Conservation (phyloP, 2,797 vertebrate species). For the Pempheris klunzingeri region DNA sequence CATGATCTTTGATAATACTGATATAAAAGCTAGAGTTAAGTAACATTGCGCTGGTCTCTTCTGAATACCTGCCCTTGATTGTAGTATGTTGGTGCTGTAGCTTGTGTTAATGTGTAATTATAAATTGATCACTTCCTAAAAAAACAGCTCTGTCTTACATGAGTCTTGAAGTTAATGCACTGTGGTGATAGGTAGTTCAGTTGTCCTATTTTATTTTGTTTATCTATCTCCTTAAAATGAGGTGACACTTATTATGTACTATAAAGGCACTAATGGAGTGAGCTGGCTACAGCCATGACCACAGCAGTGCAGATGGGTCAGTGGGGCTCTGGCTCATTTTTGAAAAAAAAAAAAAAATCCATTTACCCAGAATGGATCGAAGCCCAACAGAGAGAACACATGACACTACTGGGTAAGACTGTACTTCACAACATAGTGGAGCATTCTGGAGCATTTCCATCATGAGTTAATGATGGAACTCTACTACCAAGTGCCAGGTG, state of each 20-base stretch:
- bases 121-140: neutral
- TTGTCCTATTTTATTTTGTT: slow-evolving; percentile 10
- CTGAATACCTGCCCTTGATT: neutral
- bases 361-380: neutral
- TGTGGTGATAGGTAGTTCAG: slow-evolving; percentile 49
- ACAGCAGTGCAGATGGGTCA: neutral
- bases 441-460: neutral
- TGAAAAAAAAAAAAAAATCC: neutral
- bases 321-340: neutral
- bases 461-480: neutral
- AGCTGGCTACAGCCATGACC: neutral
- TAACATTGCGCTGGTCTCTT: neutral
- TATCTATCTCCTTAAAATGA: neutral
- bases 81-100: no score
- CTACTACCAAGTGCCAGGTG: neutral
- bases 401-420: neutral
- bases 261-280: neutral
- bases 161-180: slow-evolving; percentile 42
- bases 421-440: slow-evolving; percentile 13
- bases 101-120: neutral
- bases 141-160: neutral
- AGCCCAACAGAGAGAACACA: neutral
- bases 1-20: neutral
- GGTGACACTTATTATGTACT: neutral
- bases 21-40: slow-evolving; percentile 29